A percentile compares a stretch with the other conserved stretches of the same genome.
Conservation (phyloP, 2,888 invertebrate species). For the Noctua janthe region DNA sequence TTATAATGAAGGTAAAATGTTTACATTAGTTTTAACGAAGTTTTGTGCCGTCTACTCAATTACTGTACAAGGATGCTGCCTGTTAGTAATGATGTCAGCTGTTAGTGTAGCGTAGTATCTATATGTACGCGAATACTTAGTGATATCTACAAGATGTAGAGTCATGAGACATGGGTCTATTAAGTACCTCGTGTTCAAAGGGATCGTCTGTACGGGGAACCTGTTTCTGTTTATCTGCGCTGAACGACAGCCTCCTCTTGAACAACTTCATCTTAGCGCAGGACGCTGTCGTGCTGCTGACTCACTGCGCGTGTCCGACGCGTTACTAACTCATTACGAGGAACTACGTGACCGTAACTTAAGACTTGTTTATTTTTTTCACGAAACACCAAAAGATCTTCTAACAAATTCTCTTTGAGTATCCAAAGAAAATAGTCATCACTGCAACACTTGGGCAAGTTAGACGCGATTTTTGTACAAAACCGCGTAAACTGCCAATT, state of each 20-base stretch:
- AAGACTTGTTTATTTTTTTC: slow-evolving; percentile 40
- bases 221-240: slow-evolving; percentile 88
- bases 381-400: slow-evolving; percentile 56
- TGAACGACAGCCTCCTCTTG: slow-evolving; percentile 89
- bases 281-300: slow-evolving; percentile 70
- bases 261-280: slow-evolving; percentile 87
- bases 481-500: slow-evolving; percentile 76
- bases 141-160: slow-evolving; percentile 53
- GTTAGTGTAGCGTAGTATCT: slow-evolving; percentile 37
- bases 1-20: slow-evolving; percentile 44
- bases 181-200: slow-evolving; percentile 88
- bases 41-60: slow-evolving; percentile 37
- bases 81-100: slow-evolving; percentile 53
- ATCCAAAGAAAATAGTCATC: slow-evolving; percentile 75
- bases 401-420: slow-evolving; percentile 73
- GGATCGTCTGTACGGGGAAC: slow-evolving; percentile 85
- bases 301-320: slow-evolving; percentile 75
- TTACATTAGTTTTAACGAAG: slow-evolving; percentile 35
- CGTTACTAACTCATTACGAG: slow-evolving; percentile 73
- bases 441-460: slow-evolving; percentile 71
- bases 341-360: slow-evolving; percentile 61
- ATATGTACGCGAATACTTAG: slow-evolving; percentile 41
- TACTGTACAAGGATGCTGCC: slow-evolving; percentile 42
- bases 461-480: slow-evolving; percentile 74
- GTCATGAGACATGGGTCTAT: slow-evolving; percentile 63